Evolutionary conservation across 2,888 invertebrate species (phyloP).

Genomic region (Catocala nupta): DNA sequence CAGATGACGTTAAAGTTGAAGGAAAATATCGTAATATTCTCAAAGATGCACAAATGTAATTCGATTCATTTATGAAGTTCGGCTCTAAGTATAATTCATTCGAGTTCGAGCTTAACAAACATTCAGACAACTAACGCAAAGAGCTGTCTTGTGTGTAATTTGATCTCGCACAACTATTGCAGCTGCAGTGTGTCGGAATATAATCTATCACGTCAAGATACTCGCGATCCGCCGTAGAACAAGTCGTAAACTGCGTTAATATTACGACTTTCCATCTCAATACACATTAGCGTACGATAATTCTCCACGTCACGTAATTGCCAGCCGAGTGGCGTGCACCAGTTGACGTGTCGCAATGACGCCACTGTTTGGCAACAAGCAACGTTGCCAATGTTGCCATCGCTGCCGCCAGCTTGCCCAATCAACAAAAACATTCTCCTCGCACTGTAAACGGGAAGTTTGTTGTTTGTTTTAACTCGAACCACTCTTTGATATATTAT

Average conservation of each 20-base stretch:
- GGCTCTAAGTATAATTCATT: too few relatives aligned
- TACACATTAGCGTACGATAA: background rate
- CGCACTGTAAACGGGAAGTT: slow-evolving; percentile 15
- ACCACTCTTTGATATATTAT: slow-evolving; percentile 25
- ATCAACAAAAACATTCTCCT: slow-evolving; percentile 33
- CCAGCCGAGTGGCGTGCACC: slow-evolving; percentile 25
- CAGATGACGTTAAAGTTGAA: too few relatives aligned
- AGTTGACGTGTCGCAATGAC: slow-evolving; percentile 38
- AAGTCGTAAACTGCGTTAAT: background rate
- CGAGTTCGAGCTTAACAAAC: too few relatives aligned
- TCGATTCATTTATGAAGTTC: too few relatives aligned
- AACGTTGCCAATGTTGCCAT: slow-evolving; percentile 9
- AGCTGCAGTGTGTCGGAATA: too few relatives aligned
- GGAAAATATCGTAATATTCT: too few relatives aligned
- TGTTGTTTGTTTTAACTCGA: slow-evolving; percentile 27
- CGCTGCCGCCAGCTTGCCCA: slow-evolving; percentile 35
- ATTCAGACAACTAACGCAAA: too few relatives aligned
- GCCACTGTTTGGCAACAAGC: slow-evolving; percentile 40
- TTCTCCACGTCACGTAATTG: slow-evolving; percentile 13
- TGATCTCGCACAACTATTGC: too few relatives aligned
- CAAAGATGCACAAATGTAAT: too few relatives aligned
- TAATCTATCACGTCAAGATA: too few relatives aligned
- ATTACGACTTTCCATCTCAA: slow-evolving; percentile 11
- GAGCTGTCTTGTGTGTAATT: too few relatives aligned
- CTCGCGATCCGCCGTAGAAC: background rate